Percentiles rank a stretch among this genome's conserved stretches.
Evolutionary conservation across 2,113 vertebrate genomes (phyloP).

Genomic region (Passer domesticus): DNA sequence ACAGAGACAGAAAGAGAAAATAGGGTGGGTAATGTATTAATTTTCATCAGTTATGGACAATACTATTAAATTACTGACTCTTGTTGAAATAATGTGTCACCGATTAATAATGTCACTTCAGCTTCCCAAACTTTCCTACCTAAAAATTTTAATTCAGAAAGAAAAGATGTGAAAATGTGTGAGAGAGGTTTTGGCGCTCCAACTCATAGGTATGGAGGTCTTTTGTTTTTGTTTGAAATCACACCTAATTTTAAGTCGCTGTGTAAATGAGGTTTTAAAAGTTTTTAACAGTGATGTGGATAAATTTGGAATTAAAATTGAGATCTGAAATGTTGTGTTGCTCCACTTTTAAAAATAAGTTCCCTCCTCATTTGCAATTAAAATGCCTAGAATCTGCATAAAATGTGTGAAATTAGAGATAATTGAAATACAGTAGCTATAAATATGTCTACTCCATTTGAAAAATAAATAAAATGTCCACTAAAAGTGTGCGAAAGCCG

Average conservation of each 20-base stretch:
- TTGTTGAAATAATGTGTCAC: conserved; percentile 23
- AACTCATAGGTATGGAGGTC: background rate
- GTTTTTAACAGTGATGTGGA: conserved; percentile 70
- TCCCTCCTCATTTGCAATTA: conserved; percentile 80
- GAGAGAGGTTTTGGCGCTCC: background rate
- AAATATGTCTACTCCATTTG: conserved; percentile 74
- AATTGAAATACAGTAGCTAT: conserved; percentile 82
- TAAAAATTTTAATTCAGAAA: background rate
- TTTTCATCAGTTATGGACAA: conserved; percentile 59
- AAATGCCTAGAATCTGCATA: conserved; percentile 77
- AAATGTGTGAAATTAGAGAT: conserved; percentile 82
- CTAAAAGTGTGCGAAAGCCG: conserved; percentile 71
- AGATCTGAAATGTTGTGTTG: conserved; percentile 79
- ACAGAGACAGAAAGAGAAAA: conserved; percentile 6
- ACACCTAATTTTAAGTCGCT: conserved; percentile 67
- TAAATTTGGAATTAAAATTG: conserved; percentile 77
- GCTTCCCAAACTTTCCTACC: conserved; percentile 18
- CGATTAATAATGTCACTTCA: conserved; percentile 6
- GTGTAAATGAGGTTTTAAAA: conserved; percentile 73
- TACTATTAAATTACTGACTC: conserved; percentile 24
- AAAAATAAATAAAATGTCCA: conserved; percentile 82
- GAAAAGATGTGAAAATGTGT: background rate
- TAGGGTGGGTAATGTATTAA: conserved; percentile 10
- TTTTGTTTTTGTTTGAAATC: conserved; percentile 62
- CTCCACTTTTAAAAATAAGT: conserved; percentile 80